Evolutionary conservation across 2,888 invertebrate genomes (phyloP).

Genomic region (Thereva nobilitata): DNA sequence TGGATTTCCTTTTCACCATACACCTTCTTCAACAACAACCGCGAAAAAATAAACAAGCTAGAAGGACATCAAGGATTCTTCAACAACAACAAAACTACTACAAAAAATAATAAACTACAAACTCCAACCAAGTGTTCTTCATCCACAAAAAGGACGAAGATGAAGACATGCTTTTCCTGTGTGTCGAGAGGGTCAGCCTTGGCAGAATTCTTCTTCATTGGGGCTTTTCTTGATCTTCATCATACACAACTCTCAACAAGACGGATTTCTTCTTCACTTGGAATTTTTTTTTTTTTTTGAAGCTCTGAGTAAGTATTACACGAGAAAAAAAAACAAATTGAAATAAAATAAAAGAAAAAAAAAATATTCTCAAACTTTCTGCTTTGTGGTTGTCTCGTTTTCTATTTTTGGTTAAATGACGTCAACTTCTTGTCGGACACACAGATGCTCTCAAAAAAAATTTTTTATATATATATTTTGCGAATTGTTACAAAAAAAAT

Average conservation of each 20-base stretch:
- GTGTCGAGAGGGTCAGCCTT: too few relatives aligned
- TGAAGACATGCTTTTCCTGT: too few relatives aligned
- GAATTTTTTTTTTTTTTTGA: neutral
- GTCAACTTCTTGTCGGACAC: constrained; percentile 31
- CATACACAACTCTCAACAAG: neutral
- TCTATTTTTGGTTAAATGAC: constrained; percentile 37
- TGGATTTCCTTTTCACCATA: too few relatives aligned
- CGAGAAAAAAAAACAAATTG: constrained; percentile 3
- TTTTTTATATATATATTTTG: constrained; percentile 1
- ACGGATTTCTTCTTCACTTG: constrained; percentile 8
- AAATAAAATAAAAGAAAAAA: constrained; percentile 11
- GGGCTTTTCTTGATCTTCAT: too few relatives aligned
- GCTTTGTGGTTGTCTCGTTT: constrained; percentile 23
- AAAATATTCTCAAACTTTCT: constrained; percentile 21
- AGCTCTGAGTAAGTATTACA: constrained; percentile 18
- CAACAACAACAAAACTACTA: too few relatives aligned
- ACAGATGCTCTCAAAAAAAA: constrained; percentile 27
- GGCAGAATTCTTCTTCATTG: too few relatives aligned
- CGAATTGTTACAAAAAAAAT: neutral
- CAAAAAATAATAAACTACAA: too few relatives aligned
- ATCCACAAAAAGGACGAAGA: too few relatives aligned
- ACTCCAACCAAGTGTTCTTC: too few relatives aligned
- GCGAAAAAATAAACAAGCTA: too few relatives aligned
- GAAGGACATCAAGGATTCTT: too few relatives aligned
- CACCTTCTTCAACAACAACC: too few relatives aligned